phyloP scores from a whole-genome alignment of 2,888 invertebrate genomes.

The Geophilus truncorum region DNA sequence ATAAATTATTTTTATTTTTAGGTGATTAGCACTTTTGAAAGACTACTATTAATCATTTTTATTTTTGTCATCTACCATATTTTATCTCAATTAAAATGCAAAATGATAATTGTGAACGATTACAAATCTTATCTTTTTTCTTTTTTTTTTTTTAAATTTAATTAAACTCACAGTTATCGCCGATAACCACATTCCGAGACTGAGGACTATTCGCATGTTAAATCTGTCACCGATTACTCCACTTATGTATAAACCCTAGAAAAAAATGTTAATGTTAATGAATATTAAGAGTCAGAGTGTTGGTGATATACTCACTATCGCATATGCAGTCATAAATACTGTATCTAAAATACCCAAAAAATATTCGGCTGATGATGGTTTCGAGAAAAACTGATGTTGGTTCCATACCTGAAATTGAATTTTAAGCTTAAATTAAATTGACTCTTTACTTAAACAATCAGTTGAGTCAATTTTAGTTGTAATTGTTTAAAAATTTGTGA shows the following conservation, averaged over 20 bases:
- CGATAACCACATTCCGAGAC: conserved; percentile 51
- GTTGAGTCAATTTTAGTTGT: not conserved
- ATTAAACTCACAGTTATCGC: conserved; percentile 46
- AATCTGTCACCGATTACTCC: conserved; percentile 52
- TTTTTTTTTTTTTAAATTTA: not conserved
- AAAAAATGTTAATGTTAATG: conserved; percentile 28
- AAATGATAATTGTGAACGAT: too few species aligned
- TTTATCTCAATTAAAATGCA: too few species aligned
- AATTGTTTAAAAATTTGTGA: too few species aligned
- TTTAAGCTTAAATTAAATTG: not conserved
- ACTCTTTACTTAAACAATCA: not conserved
- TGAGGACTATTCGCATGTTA: conserved; percentile 49
- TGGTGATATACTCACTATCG: too few species aligned
- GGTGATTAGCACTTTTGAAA: too few species aligned
- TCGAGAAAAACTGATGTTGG: conserved; percentile 43
- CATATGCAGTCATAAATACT: conserved; percentile 47
- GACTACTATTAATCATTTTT: too few species aligned
- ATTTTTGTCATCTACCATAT: not conserved
- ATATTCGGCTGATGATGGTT: conserved; percentile 42
- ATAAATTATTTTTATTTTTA: too few species aligned
- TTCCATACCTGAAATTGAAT: conserved; percentile 45
- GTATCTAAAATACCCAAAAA: conserved; percentile 47
- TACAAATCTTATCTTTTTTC: not conserved
- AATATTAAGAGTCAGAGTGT: not conserved
- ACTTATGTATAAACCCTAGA: conserved; percentile 51